A percentile compares a stretch with the other conserved stretches of the same genome.
phyloP scores from a whole-genome alignment of 2,888 invertebrate genomes.

The Agonopterix arenella region DNA sequence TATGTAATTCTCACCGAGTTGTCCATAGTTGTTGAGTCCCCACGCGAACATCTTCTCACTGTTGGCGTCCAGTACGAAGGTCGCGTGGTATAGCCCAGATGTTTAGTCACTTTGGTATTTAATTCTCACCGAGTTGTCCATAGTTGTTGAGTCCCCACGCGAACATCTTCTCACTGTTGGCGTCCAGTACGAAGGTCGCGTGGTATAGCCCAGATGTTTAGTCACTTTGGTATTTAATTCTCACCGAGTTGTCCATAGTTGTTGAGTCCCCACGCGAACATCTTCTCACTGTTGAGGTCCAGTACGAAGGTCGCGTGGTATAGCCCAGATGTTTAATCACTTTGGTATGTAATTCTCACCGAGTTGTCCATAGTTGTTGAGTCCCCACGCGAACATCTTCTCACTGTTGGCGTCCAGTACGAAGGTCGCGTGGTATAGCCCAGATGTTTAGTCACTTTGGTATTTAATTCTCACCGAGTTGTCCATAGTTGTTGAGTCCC shows the following conservation, averaged over 20 bases:
- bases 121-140: conserved; percentile 86
- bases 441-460: too few relatives aligned
- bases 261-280: conserved; percentile 95
- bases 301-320: too few relatives aligned
- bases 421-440: conserved; percentile 87
- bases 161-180: conserved; percentile 78
- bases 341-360: conserved; percentile 64
- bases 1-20: conserved; percentile 80
- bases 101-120: too few relatives aligned
- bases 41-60: conserved; percentile 84
- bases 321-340: too few relatives aligned
- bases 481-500: conserved; percentile 96
- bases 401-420: conserved; percentile 79
- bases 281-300: conserved; percentile 60
- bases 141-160: conserved; percentile 97
- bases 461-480: conserved; percentile 80
- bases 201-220: too few relatives aligned
- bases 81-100: too few relatives aligned
- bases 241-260: conserved; percentile 95
- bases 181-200: conserved; percentile 15
- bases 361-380: conserved; percentile 97
- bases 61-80: conserved; percentile 26
- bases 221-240: conserved; percentile 1
- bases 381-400: conserved; percentile 89
- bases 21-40: conserved; percentile 96